These are phyloP conservation scores for Natator depressus DNA, from an alignment of 2,113 vertebrate genomes.

Conservation along the genomic window DNA sequence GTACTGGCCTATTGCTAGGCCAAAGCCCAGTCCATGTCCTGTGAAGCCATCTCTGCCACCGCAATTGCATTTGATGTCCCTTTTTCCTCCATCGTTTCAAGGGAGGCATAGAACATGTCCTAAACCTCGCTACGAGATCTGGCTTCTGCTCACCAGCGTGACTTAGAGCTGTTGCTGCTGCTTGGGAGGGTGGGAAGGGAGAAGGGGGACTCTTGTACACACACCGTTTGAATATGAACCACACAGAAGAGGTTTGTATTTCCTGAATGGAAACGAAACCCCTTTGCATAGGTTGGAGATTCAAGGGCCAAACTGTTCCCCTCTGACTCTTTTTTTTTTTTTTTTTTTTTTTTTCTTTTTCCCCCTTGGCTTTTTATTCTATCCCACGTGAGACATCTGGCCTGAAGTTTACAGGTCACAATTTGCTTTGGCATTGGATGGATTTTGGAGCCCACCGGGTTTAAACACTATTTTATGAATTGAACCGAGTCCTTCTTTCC, in stretches of 20 bases:
- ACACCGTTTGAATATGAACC: conserved; percentile 19
- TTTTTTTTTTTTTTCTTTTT: conserved; percentile 2
- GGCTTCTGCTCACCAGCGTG: neutral
- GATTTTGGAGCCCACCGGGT: conserved; percentile 32
- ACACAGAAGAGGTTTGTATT: conserved; percentile 24
- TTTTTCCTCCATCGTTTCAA: neutral
- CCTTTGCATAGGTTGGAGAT: conserved; percentile 15
- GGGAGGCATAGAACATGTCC: neutral
- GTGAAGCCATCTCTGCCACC: accelerated
- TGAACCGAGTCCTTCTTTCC: conserved; percentile 38
- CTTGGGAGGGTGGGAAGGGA: neutral
- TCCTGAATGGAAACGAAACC: conserved; percentile 48
- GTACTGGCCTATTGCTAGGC: accelerated
- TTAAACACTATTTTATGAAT: conserved; percentile 63
- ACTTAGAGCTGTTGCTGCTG: neutral
- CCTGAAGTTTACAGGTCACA: conserved; percentile 17
- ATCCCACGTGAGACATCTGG: conserved; percentile 68
- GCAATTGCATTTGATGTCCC: accelerated
- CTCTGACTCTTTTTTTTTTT: conserved; percentile 57
- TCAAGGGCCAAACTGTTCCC: conserved; percentile 50
- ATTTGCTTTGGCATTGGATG: conserved; percentile 64
- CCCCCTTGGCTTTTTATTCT: neutral
- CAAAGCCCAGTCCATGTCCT: accelerated
- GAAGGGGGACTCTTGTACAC: conserved; percentile 32
- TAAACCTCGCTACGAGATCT: neutral